A percentile compares a stretch with the other conserved stretches of the same genome.
These are phyloP conservation scores for Drosophila lutescens DNA, from an alignment of 2,888 invertebrate species.

Conservation along the genomic window DNA sequence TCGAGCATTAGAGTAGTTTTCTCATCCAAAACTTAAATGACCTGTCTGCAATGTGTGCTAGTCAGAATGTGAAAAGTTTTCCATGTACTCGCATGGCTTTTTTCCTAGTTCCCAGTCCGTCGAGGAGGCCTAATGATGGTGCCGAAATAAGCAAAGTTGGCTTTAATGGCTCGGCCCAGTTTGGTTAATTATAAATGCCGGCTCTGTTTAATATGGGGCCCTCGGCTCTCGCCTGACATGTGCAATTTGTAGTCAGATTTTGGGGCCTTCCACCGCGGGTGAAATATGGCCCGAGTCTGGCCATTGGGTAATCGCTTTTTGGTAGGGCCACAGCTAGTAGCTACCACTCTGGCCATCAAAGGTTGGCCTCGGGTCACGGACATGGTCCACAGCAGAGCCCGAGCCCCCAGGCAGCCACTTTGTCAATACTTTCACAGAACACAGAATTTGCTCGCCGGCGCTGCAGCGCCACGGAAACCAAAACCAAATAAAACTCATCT, in stretches of 20 bases:
- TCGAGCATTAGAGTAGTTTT: slow-evolving; percentile 27
- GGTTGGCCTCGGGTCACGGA: slow-evolving; percentile 37
- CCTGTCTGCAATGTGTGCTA: slow-evolving; percentile 18
- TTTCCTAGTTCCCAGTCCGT: slow-evolving; percentile 3
- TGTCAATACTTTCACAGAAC: slow-evolving; percentile 65
- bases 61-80: slow-evolving; percentile 42
- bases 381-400: slow-evolving; percentile 5
- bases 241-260: slow-evolving; percentile 39
- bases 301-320: slow-evolving; percentile 56
- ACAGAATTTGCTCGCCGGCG: slow-evolving; percentile 38
- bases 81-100: slow-evolving; percentile 10
- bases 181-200: slow-evolving; percentile 60
- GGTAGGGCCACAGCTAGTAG: slow-evolving; percentile 44
- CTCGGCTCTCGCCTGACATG: slow-evolving; percentile 49
- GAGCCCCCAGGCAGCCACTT: slow-evolving; percentile 49
- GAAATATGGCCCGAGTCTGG: slow-evolving; percentile 28
- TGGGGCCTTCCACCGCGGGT: neutral
- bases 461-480: slow-evolving; percentile 47
- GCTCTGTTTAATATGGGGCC: slow-evolving; percentile 41
- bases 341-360: slow-evolving; percentile 43
- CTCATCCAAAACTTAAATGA: slow-evolving; percentile 36
- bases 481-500: slow-evolving; percentile 48
- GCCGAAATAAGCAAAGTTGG: slow-evolving; percentile 45
- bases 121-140: slow-evolving; percentile 23
- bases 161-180: slow-evolving; percentile 30